Evolutionary conservation across 2,797 vertebrate genomes (phyloP), one percentile per base, ranked within the genome.

Genomic region (Scolopax rusticola): DNA sequence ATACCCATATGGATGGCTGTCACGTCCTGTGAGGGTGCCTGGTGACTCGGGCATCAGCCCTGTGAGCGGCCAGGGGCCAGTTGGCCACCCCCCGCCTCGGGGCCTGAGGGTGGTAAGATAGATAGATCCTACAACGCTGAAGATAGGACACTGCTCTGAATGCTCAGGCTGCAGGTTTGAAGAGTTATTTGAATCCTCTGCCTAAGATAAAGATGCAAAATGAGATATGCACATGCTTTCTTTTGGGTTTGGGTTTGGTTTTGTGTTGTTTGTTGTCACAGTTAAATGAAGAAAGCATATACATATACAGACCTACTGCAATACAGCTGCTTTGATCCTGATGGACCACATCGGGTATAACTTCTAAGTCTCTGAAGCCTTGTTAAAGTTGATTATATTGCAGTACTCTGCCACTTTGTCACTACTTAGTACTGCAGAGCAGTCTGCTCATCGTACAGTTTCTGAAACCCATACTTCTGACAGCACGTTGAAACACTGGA

Each of bases 41-140:
- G 32, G n/a, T 14, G 53, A 0, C 4, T 25, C 11, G 0, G 61
- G 1, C 16, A 6, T 2, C 51, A 4, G 41, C 19, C 1, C n/a
- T 3, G 54, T 9, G 45, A 2, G 36, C 27, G 33, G 0, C 24
- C 19, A 1, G 16, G 21, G 45, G 13, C 4, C 38, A 1, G 13
- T 13, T 47, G 53, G 11, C 9, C 3, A 12, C 11, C n/a, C 15
- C 8, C 8, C 1, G 8, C 36, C 36, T 36, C 24, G 13, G 17
- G 28, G 21, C 4, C 7, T 11, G 15, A 20, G 28, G 14, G 17
- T 13, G 19, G 23, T 12, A 1, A 5, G 15, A 3, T 4, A 7
- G 17, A 4, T 7, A 7, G 41, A 10, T 63, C 4, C 8, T 43
- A 0, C 1, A 1, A 8, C 1, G 53, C 2, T 1, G 25, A 25